phyloP scores from a whole-genome alignment of 2,113 vertebrate species.

The Bubalus kerabau region DNA sequence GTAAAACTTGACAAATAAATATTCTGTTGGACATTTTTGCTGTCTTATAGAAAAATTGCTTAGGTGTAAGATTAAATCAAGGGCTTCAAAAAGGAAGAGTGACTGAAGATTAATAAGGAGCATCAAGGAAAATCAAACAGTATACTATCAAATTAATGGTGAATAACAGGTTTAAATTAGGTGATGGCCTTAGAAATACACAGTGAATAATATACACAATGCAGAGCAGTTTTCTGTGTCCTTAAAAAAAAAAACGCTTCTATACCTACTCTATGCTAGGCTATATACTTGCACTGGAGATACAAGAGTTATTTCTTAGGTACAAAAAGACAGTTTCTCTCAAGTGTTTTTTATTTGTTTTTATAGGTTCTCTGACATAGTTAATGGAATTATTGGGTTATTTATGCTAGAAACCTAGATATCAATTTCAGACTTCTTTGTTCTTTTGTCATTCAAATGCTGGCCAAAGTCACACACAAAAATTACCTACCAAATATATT shows the following conservation, averaged over 20 bases:
- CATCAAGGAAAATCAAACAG: background rate
- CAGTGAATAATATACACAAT: background rate
- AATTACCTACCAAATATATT: background rate
- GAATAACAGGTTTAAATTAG: background rate
- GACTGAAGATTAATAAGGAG: background rate
- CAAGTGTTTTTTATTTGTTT: background rate
- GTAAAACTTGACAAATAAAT: background rate
- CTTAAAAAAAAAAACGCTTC: background rate
- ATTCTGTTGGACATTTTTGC: background rate
- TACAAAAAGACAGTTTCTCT: background rate
- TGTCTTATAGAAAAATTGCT: background rate
- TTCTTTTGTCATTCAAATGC: background rate
- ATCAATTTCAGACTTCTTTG: background rate
- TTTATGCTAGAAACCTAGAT: background rate
- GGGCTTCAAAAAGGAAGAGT: background rate
- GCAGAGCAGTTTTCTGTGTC: background rate
- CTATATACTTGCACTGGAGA: background rate
- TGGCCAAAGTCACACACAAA: background rate
- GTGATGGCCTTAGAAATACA: background rate
- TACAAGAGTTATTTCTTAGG: background rate
- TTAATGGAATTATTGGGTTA: background rate
- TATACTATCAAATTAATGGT: background rate
- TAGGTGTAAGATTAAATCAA: background rate
- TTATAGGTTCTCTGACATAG: background rate
- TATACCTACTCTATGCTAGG: background rate